Percentiles rank a stretch among this genome's conserved stretches.
Evolutionary conservation across 1,140 invertebrate genomes (phyloP).

Genomic region (Samia ricini): DNA sequence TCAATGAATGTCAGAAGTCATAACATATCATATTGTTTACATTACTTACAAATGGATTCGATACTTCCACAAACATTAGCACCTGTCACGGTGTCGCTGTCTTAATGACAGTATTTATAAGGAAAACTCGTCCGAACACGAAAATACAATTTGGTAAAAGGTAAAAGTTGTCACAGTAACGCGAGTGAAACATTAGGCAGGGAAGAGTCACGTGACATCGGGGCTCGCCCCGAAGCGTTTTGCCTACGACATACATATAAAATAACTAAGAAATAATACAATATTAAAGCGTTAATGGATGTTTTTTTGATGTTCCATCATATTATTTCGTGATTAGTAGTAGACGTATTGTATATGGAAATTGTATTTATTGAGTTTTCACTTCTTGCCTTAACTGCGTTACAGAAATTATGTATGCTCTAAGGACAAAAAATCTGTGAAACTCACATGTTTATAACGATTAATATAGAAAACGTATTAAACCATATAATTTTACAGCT

Average conservation of each 20-base stretch:
- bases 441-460: no score
- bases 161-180: conserved; percentile 69
- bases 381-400: no score
- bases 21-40: conserved; percentile 51
- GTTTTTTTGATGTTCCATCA: no score
- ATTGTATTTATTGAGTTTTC: not conserved
- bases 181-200: conserved; percentile 69
- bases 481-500: no score
- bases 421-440: no score
- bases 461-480: no score
- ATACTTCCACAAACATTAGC: conserved; percentile 69
- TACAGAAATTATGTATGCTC: no score
- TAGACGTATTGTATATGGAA: not conserved
- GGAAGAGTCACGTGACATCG: conserved; percentile 42
- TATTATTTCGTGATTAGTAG: no score
- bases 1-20: conserved; percentile 39
- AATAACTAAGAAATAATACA: conserved; percentile 53
- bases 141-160: conserved; percentile 76
- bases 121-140: conserved; percentile 72
- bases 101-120: conserved; percentile 77
- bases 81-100: conserved; percentile 68
- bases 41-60: conserved; percentile 60
- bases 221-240: conserved; percentile 27
- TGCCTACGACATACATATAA: conserved; percentile 35
- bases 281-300: conserved; percentile 33